phyloP scores from a whole-genome alignment of 2,888 invertebrate species.

The Campoplex capitator region DNA sequence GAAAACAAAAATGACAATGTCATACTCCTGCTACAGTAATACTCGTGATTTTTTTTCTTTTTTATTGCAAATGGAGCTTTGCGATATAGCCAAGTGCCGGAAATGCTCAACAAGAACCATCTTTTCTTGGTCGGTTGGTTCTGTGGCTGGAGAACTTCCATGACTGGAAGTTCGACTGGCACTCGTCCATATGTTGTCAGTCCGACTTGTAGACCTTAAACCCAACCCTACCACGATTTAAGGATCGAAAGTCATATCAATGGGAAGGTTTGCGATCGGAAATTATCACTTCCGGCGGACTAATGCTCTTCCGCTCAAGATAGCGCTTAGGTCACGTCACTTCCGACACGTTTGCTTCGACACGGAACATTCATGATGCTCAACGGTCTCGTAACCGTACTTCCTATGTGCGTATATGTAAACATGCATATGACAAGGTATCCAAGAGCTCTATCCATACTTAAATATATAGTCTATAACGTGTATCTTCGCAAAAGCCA shows the following conservation, averaged over 20 bases:
- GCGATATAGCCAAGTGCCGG: not conserved
- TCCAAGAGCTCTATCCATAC: constrained; percentile 33
- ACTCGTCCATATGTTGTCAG: constrained; percentile 46
- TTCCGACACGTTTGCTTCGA: constrained; percentile 71
- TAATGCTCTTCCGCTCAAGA: constrained; percentile 81
- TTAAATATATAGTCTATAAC: not conserved
- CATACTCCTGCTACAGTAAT: not conserved
- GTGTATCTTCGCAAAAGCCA: not conserved
- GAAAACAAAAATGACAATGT: not conserved
- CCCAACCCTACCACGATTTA: constrained; percentile 32
- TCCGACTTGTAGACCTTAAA: constrained; percentile 15
- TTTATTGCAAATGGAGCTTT: not conserved
- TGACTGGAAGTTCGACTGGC: no score
- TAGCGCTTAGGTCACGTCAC: constrained; percentile 73
- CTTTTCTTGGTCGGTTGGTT: constrained; percentile 53
- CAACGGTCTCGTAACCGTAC: constrained; percentile 12
- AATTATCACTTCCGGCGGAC: constrained; percentile 81
- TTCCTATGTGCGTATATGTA: not conserved
- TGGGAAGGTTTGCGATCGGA: constrained; percentile 81
- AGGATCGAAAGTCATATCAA: constrained; percentile 80
- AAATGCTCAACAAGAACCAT: constrained; percentile 35
- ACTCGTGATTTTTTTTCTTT: not conserved
- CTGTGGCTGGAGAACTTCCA: not conserved
- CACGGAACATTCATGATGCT: constrained; percentile 32
- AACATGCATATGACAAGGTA: constrained; percentile 10